These are phyloP conservation scores for Drosophila mercatorum DNA, from an alignment of 2,888 invertebrate genomes.

Conservation along the genomic window DNA sequence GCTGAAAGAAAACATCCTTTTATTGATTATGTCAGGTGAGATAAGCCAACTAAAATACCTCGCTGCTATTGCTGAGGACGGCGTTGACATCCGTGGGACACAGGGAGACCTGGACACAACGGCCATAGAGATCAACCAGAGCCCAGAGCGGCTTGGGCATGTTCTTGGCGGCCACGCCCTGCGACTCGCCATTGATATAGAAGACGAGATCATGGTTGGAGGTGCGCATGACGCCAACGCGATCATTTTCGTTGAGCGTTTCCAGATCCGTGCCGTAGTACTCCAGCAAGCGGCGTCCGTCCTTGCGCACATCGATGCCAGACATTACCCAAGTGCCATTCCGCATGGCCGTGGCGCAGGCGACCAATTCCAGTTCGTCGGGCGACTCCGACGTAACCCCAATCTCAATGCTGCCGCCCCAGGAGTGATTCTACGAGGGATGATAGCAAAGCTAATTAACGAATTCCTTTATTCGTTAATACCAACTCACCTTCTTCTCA, in stretches of 20 bases:
- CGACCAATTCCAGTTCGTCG: constrained; percentile 88
- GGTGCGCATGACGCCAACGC: constrained; percentile 93
- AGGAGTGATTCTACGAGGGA: constrained; percentile 89
- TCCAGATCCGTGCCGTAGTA: constrained; percentile 94
- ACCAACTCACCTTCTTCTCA: constrained; percentile 90
- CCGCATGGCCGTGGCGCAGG: constrained; percentile 91
- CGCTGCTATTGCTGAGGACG: constrained; percentile 15
- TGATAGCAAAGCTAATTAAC: constrained; percentile 16
- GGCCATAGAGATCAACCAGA: constrained; percentile 92
- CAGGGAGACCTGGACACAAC: constrained; percentile 91
- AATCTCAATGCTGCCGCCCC: constrained; percentile 91
- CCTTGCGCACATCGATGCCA: constrained; percentile 92
- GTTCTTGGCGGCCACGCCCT: constrained; percentile 92
- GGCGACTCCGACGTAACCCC: constrained; percentile 90
- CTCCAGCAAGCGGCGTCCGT: constrained; percentile 92
- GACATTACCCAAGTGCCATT: constrained; percentile 97
- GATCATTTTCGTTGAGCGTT: constrained; percentile 92
- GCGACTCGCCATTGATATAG: constrained; percentile 94
- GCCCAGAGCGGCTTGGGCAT: constrained; percentile 91
- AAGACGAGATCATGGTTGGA: constrained; percentile 93
- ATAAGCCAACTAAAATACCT: constrained; percentile 15
- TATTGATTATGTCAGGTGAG: too few species aligned
- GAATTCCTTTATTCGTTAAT: too few species aligned
- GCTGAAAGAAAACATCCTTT: not conserved
- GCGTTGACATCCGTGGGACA: constrained; percentile 53